These are phyloP conservation scores for Himalopsyche japonica DNA, from an alignment of 2,888 invertebrate species.

Conservation along the genomic window DNA sequence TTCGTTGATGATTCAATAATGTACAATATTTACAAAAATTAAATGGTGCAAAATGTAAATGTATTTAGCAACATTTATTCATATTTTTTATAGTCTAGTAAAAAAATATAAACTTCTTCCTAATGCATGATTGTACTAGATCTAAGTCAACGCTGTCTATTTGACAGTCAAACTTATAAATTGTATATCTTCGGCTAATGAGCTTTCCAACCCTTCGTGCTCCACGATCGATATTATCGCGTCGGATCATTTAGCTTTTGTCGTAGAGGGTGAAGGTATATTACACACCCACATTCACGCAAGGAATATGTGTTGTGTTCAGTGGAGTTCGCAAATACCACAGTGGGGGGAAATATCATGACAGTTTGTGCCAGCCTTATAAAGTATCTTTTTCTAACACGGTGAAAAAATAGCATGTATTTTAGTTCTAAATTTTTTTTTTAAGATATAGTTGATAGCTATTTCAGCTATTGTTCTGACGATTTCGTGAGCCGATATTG, in stretches of 20 bases:
- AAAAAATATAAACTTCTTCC: no score
- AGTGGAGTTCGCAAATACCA: background rate
- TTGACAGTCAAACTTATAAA: background rate
- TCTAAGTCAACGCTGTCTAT: background rate
- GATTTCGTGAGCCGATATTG: no score
- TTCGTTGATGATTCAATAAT: no score
- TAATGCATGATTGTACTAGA: background rate
- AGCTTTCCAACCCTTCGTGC: background rate
- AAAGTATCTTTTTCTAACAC: no score
- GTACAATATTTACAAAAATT: no score
- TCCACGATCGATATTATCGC: background rate
- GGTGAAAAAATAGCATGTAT: no score
- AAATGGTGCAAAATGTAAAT: no score
- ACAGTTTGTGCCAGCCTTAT: background rate
- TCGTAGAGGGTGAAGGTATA: background rate
- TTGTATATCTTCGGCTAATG: background rate
- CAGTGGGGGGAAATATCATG: background rate
- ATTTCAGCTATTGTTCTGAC: no score
- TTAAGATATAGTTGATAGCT: no score
- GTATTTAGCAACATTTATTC: no score
- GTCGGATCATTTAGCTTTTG: slow-evolving; percentile 1
- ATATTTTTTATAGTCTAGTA: no score
- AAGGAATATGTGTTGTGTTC: background rate
- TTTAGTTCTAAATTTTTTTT: no score
- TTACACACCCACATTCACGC: background rate